These are phyloP conservation scores for Prunella fulvescens DNA, from an alignment of 2,113 vertebrate species.

Conservation along the genomic window DNA sequence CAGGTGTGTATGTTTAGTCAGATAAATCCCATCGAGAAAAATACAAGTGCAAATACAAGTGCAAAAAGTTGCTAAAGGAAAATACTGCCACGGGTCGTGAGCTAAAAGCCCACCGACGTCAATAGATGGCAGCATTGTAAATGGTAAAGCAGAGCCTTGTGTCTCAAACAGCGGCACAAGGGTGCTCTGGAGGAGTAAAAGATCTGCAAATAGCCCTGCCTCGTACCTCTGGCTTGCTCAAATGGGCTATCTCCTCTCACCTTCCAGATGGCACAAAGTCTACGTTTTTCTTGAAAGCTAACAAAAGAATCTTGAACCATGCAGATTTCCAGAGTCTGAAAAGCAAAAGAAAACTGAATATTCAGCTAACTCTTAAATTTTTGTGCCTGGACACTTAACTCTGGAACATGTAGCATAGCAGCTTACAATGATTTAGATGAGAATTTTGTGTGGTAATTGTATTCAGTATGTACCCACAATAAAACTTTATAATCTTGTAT, in stretches of 20 bases:
- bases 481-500: background rate
- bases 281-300: background rate
- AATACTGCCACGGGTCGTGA: background rate
- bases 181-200: background rate
- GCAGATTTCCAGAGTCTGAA: background rate
- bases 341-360: background rate
- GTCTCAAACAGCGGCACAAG: background rate
- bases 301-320: background rate
- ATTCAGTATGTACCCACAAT: background rate
- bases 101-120: background rate
- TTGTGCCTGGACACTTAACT: background rate
- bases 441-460: background rate
- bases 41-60: background rate
- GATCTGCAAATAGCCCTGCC: background rate
- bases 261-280: background rate
- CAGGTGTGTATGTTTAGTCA: background rate
- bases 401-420: background rate
- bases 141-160: background rate
- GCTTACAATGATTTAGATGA: background rate
- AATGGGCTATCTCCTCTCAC: background rate
- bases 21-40: background rate
- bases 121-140: conserved; percentile 54
- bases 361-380: background rate
- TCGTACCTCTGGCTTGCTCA: background rate
- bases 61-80: background rate